Conservation (phyloP, 2,797 vertebrate genomes). For the Micrastur ruficollis region DNA sequence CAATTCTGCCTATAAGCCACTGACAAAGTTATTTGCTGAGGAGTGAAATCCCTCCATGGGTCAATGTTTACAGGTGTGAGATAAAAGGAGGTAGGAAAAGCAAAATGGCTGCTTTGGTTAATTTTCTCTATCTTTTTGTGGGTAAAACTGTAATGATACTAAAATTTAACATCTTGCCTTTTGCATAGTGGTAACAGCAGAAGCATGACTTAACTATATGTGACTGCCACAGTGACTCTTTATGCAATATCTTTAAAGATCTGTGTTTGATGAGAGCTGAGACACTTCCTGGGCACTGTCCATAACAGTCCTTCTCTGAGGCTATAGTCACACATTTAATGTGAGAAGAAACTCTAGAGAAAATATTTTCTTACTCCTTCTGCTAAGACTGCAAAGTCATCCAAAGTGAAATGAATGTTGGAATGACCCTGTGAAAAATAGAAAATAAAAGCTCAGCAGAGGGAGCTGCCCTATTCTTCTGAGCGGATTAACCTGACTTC, state of each 20-base stretch:
- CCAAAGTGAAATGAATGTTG: neutral
- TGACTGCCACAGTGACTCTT: neutral
- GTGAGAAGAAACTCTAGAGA: neutral
- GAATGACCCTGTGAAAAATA: neutral
- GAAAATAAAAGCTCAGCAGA: neutral
- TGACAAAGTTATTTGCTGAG: neutral
- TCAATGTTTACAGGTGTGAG: neutral
- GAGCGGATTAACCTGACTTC: neutral
- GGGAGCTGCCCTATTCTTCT: neutral
- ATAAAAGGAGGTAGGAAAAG: neutral
- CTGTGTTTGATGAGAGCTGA: constrained; percentile 3
- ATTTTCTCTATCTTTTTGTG: neutral
- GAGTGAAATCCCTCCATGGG: neutral
- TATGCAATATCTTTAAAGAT: neutral
- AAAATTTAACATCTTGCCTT: neutral
- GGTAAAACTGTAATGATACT: neutral
- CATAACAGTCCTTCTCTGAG: neutral
- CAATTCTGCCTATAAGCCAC: neutral
- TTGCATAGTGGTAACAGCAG: neutral
- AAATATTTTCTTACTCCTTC: neutral
- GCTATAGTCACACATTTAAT: neutral
- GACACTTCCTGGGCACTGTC: neutral
- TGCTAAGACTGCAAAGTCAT: neutral
- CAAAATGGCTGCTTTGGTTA: neutral
- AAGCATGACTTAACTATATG: neutral